These are phyloP conservation scores for Amorpha juglandis DNA, from an alignment of 2,888 invertebrate genomes.

Conservation along the genomic window DNA sequence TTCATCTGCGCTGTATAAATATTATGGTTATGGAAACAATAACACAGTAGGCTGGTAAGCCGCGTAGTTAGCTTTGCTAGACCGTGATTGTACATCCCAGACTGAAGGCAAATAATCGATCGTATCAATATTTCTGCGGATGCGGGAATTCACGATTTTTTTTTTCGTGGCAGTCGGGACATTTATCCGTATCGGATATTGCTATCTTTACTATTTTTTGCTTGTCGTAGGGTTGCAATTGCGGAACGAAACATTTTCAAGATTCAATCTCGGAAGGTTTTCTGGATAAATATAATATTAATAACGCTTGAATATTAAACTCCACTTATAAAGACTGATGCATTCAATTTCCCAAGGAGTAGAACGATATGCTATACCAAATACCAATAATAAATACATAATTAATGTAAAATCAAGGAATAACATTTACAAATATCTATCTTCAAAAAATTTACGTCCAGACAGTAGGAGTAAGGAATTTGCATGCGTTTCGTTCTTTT, in stretches of 20 bases:
- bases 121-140: slow-evolving; percentile 18
- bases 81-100: slow-evolving; percentile 5
- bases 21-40: slow-evolving; percentile 18
- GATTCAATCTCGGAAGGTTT: neutral
- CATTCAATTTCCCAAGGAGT: no score
- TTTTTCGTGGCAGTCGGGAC: neutral
- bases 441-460: neutral
- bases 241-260: neutral
- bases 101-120: slow-evolving; percentile 15
- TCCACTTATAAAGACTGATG: no score
- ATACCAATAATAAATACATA: no score
- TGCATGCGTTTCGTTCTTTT: slow-evolving; percentile 1
- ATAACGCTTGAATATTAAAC: neutral
- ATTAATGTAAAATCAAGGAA: no score
- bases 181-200: slow-evolving; percentile 13
- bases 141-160: slow-evolving; percentile 13
- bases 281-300: neutral
- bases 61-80: neutral
- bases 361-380: no score
- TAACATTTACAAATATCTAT: neutral
- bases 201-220: slow-evolving; percentile 9
- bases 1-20: slow-evolving; percentile 8
- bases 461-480: neutral
- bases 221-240: neutral
- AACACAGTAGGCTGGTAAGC: neutral